Evolutionary conservation across 2,797 vertebrate genomes (phyloP), one percentile per base, ranked within the genome.

Genomic region (Characodon lateralis): DNA sequence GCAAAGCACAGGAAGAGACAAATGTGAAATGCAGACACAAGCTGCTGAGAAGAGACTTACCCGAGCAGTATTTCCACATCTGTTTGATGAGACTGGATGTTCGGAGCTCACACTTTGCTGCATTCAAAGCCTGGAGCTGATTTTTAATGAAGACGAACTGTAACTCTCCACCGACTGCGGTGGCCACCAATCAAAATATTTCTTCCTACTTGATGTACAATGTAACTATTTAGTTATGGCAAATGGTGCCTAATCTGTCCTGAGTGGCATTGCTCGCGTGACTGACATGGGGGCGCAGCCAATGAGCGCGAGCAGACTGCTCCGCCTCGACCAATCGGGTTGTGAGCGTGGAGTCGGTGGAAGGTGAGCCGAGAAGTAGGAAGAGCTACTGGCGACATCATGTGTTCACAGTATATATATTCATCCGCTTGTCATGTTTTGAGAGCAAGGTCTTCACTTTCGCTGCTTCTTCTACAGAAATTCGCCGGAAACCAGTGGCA

Each of bases 201-300:
- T 83, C 85, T 91, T 74, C 87, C 84, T 80, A 87, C 92, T 92
- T 90, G 88, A 88, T 89, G 89, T 91, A 88, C 90, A 83, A 80
- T 91, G 91, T 91, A 94, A 95, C 95, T 95, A 93, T 94, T 95
- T 95, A 94, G 94, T 94, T 95, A 78, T 92, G 91, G 94, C 95
- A 94, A 95, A 95, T 94, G 94, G 94, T 90, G 94, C 93, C 94
- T 95, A 93, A 94, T 95, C 95, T 93, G 91, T 92, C 94, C 92
- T 94, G 94, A 94, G 94, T 92, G 91, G 94, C 91, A 89, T 73
- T 84, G 85, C 82, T 65, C 56, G n/a, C 72, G 31, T 94, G 95
- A 96, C 50, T 73, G 96, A 94, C 93, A 66, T 75, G 0, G 24
- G 7, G 14, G 55, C 10, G 0, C 31, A 63, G n/a, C 95, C 94